phyloP scores from a whole-genome alignment of 2,113 vertebrate genomes.

The Nerophis lumbriciformis region DNA sequence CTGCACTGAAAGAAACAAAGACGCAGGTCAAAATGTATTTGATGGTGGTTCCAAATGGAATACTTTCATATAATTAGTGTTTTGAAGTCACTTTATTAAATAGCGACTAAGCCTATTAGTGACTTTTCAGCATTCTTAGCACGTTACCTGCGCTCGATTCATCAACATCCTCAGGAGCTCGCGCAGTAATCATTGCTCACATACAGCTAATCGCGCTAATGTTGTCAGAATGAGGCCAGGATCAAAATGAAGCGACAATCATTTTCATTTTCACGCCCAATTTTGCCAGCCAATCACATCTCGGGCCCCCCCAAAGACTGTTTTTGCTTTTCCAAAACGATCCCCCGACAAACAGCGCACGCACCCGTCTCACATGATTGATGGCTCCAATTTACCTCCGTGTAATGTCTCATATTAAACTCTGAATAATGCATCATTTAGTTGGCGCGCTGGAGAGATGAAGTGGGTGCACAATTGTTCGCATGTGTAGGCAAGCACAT shows the following conservation, averaged over 20 bases:
- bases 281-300: conserved; percentile 53
- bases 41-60: background rate
- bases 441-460: conserved; percentile 27
- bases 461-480: conserved; percentile 1
- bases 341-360: conserved; percentile 50
- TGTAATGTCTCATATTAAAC: conserved; percentile 65
- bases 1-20: background rate
- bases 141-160: conserved; percentile 22
- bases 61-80: background rate
- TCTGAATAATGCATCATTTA: conserved; percentile 67
- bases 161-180: conserved; percentile 24
- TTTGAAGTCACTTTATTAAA: background rate
- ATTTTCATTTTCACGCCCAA: conserved; percentile 58
- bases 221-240: conserved; percentile 47
- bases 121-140: conserved; percentile 17
- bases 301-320: conserved; percentile 47
- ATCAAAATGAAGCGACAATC: conserved; percentile 56
- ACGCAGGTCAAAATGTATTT: conserved; percentile 13
- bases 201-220: conserved; percentile 51
- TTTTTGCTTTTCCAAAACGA: conserved; percentile 49
- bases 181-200: conserved; percentile 39
- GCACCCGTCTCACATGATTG: conserved; percentile 63
- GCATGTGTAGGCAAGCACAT: background rate
- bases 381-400: conserved; percentile 67
- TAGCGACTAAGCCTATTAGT: background rate